These are phyloP conservation scores for Thalassoma bifasciatum DNA, from an alignment of 2,113 vertebrate species.

Conservation along the genomic window DNA sequence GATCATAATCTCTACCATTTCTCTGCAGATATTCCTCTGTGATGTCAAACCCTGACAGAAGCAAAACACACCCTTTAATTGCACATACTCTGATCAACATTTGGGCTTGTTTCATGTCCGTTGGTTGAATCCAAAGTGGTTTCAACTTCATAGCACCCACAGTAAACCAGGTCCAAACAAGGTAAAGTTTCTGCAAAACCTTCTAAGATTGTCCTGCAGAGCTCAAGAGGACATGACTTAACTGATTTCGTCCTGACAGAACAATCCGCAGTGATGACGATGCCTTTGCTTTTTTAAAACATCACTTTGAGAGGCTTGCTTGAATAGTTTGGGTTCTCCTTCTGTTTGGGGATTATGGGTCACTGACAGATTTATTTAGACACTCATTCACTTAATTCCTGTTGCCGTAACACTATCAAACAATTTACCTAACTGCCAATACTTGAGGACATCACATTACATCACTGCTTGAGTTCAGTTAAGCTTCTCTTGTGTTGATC, in stretches of 20 bases:
- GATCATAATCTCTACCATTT: not conserved
- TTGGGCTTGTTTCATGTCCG: not conserved
- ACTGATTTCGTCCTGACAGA: not conserved
- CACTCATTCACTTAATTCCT: too few relatives aligned
- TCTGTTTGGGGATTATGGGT: not conserved
- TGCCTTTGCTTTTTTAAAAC: too few relatives aligned
- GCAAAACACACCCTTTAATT: not conserved
- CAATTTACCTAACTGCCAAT: not conserved
- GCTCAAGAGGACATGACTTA: not conserved
- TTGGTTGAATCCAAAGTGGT: not conserved
- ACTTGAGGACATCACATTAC: not conserved
- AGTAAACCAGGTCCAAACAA: not conserved
- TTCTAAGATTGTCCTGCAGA: not conserved
- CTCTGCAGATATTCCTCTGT: not conserved
- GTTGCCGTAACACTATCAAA: not conserved
- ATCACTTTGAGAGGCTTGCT: too few relatives aligned
- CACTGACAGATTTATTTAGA: not conserved
- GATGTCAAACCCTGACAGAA: not conserved
- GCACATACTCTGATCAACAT: not conserved
- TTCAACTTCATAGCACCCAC: not conserved
- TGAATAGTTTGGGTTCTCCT: not conserved
- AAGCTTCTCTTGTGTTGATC: not conserved
- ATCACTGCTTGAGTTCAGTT: not conserved
- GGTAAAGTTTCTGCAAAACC: not conserved
- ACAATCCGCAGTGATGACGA: not conserved